Conservation (phyloP, 2,888 invertebrate genomes). For the Aphidius colemani region DNA sequence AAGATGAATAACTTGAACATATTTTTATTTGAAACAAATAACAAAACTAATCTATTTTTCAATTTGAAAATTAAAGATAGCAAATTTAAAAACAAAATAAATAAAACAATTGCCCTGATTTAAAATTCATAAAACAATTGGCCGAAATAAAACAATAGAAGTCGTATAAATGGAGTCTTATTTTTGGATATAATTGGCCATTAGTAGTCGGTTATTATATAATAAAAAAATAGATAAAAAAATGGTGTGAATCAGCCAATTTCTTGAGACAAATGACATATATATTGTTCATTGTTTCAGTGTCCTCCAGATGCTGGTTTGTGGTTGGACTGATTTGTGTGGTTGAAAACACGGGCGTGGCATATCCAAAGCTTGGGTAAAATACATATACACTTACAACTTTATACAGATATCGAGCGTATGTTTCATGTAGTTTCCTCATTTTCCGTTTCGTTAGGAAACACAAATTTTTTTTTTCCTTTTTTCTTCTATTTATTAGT, state of each 20-base stretch:
- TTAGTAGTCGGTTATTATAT: background rate
- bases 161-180: background rate
- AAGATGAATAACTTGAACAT: too few species aligned
- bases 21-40: background rate
- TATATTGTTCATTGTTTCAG: conserved; percentile 13
- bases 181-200: background rate
- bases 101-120: too few species aligned
- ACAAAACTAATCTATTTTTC: background rate
- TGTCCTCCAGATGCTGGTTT: background rate
- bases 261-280: conserved; percentile 8
- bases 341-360: conserved; percentile 25
- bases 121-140: too few species aligned
- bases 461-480: too few species aligned
- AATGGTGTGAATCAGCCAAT: conserved; percentile 13
- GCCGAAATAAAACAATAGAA: background rate
- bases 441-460: background rate
- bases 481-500: background rate
- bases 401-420: conserved; percentile 8
- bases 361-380: background rate
- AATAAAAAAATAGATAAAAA: background rate
- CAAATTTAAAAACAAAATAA: too few species aligned
- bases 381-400: too few species aligned
- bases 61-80: too few species aligned
- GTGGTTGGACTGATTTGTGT: background rate
- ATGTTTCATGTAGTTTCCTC: background rate